A percentile compares a stretch with the other conserved stretches of the same genome.
These are phyloP conservation scores for Scaptomyza reducta DNA, from an alignment of 2,888 invertebrate species.

Conservation along the genomic window DNA sequence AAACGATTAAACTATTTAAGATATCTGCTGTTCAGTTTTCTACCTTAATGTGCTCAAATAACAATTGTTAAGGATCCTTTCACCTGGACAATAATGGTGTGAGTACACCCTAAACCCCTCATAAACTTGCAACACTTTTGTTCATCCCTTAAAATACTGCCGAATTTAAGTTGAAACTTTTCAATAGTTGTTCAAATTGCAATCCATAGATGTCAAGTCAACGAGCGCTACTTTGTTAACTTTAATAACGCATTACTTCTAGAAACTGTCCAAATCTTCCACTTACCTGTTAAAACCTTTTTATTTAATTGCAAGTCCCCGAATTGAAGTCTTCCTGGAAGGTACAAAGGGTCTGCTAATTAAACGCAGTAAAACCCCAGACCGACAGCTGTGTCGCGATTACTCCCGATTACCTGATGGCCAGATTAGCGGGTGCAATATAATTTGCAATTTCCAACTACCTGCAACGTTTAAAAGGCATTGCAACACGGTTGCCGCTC, in stretches of 20 bases:
- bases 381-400: conserved; percentile 43
- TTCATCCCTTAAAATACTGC: background rate
- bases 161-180: background rate
- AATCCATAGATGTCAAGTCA: conserved; percentile 6
- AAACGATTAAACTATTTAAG: too few relatives aligned
- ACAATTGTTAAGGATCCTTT: too few relatives aligned
- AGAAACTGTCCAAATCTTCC: conserved; percentile 17
- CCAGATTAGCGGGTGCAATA: conserved; percentile 49
- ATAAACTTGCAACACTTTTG: conserved; percentile 24
- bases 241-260: conserved; percentile 12
- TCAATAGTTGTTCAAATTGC: background rate
- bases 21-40: too few relatives aligned
- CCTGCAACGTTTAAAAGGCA: conserved; percentile 44
- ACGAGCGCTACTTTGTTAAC: conserved; percentile 14
- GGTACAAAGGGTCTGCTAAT: conserved; percentile 39
- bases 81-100: too few relatives aligned
- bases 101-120: background rate
- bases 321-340: conserved; percentile 37
- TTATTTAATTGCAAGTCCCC: conserved; percentile 45
- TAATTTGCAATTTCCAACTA: conserved; percentile 25
- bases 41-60: too few relatives aligned
- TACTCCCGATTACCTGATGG: conserved; percentile 30
- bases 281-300: conserved; percentile 35
- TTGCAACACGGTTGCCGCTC: background rate
- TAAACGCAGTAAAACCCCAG: conserved; percentile 41